Evolutionary conservation across 2,888 invertebrate species (phyloP).

Genomic region (Argyresthia goedartella): DNA sequence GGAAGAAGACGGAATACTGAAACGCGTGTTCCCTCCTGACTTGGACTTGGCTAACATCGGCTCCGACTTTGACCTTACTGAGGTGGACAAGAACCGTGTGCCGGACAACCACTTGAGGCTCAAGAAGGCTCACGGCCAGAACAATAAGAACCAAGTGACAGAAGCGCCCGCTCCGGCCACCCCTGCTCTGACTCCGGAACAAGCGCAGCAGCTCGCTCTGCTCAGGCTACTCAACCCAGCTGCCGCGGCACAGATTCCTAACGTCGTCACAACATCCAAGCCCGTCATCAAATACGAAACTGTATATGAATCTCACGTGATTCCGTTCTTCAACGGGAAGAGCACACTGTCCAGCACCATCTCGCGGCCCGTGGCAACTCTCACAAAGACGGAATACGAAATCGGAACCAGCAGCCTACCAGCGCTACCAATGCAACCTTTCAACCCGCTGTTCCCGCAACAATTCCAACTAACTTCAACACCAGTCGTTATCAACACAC

Average conservation of each 20-base stretch:
- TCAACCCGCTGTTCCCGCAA: constrained; percentile 71
- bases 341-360: constrained; percentile 83
- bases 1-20: constrained; percentile 60
- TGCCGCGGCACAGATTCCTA: constrained; percentile 75
- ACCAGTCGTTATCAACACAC: constrained; percentile 83
- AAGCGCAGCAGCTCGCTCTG: constrained; percentile 81
- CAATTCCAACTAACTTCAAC: constrained; percentile 84
- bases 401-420: constrained; percentile 80
- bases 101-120: constrained; percentile 66
- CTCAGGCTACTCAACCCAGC: constrained; percentile 78
- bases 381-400: constrained; percentile 85
- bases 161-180: constrained; percentile 59
- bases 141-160: constrained; percentile 58
- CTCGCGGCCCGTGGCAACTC: constrained; percentile 82
- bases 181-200: constrained; percentile 75
- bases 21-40: constrained; percentile 73
- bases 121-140: constrained; percentile 59
- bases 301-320: constrained; percentile 84
- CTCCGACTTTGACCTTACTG: constrained; percentile 78
- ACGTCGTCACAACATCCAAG: constrained; percentile 82
- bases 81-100: constrained; percentile 75
- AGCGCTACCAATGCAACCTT: constrained; percentile 65
- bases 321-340: constrained; percentile 82
- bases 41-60: constrained; percentile 80
- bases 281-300: constrained; percentile 83